A percentile compares a stretch with the other conserved stretches of the same genome.
These are phyloP conservation scores for Trachelipus rathkii DNA, from an alignment of 1,140 invertebrate species.

Conservation along the genomic window DNA sequence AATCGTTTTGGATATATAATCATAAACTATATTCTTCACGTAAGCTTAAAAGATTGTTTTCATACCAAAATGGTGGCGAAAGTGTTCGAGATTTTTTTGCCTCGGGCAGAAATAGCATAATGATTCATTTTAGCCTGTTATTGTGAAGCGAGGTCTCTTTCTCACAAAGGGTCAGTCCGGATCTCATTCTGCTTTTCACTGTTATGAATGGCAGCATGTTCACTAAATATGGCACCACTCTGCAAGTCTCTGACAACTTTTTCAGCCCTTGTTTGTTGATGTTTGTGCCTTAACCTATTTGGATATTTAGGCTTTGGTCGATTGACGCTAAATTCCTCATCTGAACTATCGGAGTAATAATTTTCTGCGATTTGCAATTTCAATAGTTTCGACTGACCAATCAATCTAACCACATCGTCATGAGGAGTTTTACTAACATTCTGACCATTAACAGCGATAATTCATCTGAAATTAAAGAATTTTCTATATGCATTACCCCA, in stretches of 20 bases:
- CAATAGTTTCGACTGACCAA: constrained; percentile 73
- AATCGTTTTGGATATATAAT: too few relatives aligned
- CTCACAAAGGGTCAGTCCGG: too few relatives aligned
- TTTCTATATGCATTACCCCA: too few relatives aligned
- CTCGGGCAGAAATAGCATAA: too few relatives aligned
- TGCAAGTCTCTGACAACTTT: constrained; percentile 47
- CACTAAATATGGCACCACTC: constrained; percentile 48
- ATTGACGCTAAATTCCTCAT: constrained; percentile 61
- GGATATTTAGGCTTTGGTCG: constrained; percentile 60
- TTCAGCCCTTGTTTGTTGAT: constrained; percentile 45
- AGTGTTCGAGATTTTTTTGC: too few relatives aligned
- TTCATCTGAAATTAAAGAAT: too few relatives aligned
- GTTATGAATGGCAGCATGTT: constrained; percentile 42
- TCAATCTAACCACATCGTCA: constrained; percentile 85
- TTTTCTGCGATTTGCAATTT: constrained; percentile 81
- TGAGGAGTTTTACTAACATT: constrained; percentile 84
- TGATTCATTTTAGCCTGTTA: too few relatives aligned
- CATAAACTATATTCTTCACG: too few relatives aligned
- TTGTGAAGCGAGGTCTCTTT: too few relatives aligned
- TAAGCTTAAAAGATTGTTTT: too few relatives aligned
- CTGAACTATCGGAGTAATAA: constrained; percentile 72
- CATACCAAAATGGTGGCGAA: too few relatives aligned
- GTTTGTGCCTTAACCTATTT: constrained; percentile 53
- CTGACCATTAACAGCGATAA: constrained; percentile 83
- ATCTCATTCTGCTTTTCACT: too few relatives aligned